Conservation (phyloP, 2,797 vertebrate species). For the Hyperoplus immaculatus region DNA sequence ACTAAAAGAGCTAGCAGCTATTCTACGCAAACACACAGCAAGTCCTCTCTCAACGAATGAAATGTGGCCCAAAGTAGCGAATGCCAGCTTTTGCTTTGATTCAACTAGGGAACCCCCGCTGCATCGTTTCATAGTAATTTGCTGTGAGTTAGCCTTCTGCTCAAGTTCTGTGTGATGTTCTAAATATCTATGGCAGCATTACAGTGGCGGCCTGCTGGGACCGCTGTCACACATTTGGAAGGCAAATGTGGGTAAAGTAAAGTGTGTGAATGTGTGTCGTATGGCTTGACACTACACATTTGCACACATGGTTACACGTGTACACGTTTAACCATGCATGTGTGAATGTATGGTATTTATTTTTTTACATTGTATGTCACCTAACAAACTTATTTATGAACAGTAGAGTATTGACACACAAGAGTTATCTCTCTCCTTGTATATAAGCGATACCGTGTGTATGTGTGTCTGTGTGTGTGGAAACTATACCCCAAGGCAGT, state of each 20-base stretch:
- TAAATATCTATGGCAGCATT: constrained; percentile 61
- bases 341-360: neutral
- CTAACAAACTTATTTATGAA: constrained; percentile 12
- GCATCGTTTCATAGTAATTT: constrained; percentile 27
- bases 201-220: constrained; percentile 53
- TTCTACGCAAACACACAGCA: neutral
- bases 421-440: constrained; percentile 6
- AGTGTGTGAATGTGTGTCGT: constrained; percentile 17
- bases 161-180: constrained; percentile 53
- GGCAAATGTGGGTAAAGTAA: constrained; percentile 40
- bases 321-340: neutral
- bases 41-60: constrained; percentile 20
- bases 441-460: constrained; percentile 11
- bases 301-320: neutral
- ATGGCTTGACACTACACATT: neutral
- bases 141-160: constrained; percentile 29
- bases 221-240: constrained; percentile 42
- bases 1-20: neutral
- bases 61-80: constrained; percentile 12
- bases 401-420: constrained; percentile 18
- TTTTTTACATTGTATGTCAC: constrained; percentile 1
- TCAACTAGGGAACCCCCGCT: constrained; percentile 17
- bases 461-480: constrained; percentile 17
- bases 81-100: constrained; percentile 50
- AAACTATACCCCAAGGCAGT: constrained; percentile 58